Base-by-base conservation (phyloP, 1,140 invertebrate genomes). In the Tachypleus tridentatus region DNA sequence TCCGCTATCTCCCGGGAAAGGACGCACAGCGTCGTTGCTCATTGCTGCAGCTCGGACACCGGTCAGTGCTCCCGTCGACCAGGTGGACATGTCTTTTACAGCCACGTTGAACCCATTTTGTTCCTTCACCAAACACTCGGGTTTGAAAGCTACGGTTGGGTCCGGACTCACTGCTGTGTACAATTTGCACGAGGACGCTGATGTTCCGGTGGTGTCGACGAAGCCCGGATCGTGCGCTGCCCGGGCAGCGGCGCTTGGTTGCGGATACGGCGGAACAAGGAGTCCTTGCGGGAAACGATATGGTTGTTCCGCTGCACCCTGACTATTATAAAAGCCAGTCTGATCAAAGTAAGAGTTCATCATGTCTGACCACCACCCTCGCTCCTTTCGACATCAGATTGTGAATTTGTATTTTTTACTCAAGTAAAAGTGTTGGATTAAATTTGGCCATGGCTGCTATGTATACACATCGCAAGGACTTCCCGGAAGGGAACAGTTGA, bases 331-430 rank as follows among this genome's bases (percentile, higher is more conserved):
- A 82, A 93, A 93, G 62, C 60, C 29, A 29, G 29, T 86, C 81
- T 93, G 91, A 80, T 93, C 91, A 78, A 93, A 95, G 79, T 93
- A 94, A 74, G 90, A 92, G 85, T 93, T 93, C 91, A 93, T 94
- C 80, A 80, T 78, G 66, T 60, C 64, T 64, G 67, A 71, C 67
- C 69, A 63, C 66, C 68, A 71, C 70, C 66, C 72, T 67, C 63
- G 58, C 71, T 66, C 58, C 63, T 11, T 51, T 71, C 71, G 67
- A 68, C 70, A 69, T 72, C 70, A 67, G 69, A 67, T 69, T 72
- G 71, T 72, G 71, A 74, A 72, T 72, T 71, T 72, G 69, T 70
- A 69, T 72, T 71, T 74, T 72, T 73, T 72, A 69, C 69, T 62
- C 69, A 67, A 67, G 69, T 71, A 71, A 29, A 69, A 72, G 73